Conservation (phyloP, 1,140 invertebrate genomes). For the Andricus grossulariae region DNA sequence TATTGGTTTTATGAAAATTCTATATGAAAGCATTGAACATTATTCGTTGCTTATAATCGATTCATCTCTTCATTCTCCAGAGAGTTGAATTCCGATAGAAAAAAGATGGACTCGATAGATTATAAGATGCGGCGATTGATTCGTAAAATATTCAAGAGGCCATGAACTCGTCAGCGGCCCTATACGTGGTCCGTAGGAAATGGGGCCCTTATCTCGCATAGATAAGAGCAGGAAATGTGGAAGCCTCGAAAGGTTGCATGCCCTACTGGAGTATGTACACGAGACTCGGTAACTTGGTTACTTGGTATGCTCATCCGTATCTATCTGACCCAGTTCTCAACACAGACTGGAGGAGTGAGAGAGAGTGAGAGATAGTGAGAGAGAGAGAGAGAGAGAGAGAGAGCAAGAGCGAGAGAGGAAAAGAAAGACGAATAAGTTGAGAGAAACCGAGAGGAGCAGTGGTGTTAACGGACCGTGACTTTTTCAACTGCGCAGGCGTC, state of each 20-base stretch:
- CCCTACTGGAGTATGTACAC: conserved; percentile 19
- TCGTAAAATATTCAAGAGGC: conserved; percentile 17
- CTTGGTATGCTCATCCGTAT: conserved; percentile 8
- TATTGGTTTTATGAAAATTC: too few species aligned
- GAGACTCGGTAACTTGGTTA: background rate
- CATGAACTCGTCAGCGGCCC: conserved; percentile 17
- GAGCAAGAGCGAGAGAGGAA: background rate
- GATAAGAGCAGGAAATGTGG: conserved; percentile 30
- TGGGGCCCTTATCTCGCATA: conserved; percentile 19
- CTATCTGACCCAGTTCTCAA: conserved; percentile 18
- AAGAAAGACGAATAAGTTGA: too few species aligned
- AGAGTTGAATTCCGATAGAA: too few species aligned
- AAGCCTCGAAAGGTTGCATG: conserved; percentile 28
- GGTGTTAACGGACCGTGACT: too few species aligned
- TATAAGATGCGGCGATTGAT: conserved; percentile 3
- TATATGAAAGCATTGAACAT: too few species aligned
- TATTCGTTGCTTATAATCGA: too few species aligned
- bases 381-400: too few species aligned
- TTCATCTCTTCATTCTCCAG: too few species aligned
- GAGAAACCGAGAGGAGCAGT: too few species aligned
- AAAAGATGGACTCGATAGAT: background rate
- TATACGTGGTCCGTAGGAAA: conserved; percentile 3
- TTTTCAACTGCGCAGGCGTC: too few species aligned
- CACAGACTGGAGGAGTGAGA: background rate
- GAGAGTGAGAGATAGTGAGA: too few species aligned